These are phyloP conservation scores for Escarpia spicata DNA, from an alignment of 2,888 invertebrate species.

Conservation along the genomic window DNA sequence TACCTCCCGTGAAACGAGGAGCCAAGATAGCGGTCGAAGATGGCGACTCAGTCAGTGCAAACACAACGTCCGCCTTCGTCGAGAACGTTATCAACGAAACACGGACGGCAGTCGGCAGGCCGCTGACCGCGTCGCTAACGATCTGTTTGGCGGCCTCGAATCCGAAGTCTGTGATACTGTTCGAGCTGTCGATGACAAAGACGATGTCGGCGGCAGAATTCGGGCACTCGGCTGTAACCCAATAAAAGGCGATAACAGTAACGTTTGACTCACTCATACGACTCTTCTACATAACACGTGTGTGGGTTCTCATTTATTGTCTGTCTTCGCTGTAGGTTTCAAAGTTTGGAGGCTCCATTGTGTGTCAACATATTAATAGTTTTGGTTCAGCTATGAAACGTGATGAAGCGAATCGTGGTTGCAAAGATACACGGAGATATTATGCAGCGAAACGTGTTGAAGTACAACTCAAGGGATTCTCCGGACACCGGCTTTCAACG, in stretches of 20 bases:
- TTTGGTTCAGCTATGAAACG: no score
- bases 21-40: neutral
- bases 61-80: neutral
- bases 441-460: no score
- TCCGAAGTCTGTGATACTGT: neutral
- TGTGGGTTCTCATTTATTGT: no score
- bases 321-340: no score
- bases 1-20: neutral
- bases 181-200: neutral
- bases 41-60: neutral
- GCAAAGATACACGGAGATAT: no score
- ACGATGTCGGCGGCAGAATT: neutral
- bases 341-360: no score
- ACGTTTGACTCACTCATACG: neutral
- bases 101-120: neutral
- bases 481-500: no score
- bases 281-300: no score
- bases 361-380: no score
- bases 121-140: neutral
- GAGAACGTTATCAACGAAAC: neutral
- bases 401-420: no score
- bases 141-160: slow-evolving; percentile 1
- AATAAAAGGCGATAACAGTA: neutral
- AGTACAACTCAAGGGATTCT: no score
- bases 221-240: neutral